Evolutionary conservation across 2,113 vertebrate genomes (phyloP).

Genomic region (Psilopogon haemacephalus): DNA sequence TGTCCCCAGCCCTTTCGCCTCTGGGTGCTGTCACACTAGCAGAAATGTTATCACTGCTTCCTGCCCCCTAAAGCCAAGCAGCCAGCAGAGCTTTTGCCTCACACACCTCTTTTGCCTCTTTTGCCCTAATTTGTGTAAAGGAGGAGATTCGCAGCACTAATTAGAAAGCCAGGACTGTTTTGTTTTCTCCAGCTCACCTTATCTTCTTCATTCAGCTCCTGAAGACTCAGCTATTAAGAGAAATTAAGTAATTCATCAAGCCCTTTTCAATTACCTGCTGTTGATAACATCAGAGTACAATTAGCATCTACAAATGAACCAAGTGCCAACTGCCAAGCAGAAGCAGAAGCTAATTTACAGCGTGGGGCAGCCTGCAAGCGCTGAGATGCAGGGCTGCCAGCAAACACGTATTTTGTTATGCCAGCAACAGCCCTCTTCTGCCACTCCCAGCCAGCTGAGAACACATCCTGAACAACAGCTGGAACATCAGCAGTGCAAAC

Average conservation of each 20-base stretch:
- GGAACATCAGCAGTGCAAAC: background rate
- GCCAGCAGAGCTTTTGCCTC: slow-evolving; percentile 25
- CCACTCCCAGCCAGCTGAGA: background rate
- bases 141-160: slow-evolving; percentile 70
- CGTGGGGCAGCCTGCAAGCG: slow-evolving; percentile 48
- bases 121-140: slow-evolving; percentile 59
- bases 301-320: slow-evolving; percentile 82
- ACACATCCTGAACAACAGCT: background rate
- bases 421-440: slow-evolving; percentile 18
- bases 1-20: background rate
- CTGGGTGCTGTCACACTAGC: background rate
- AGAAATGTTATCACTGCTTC: slow-evolving; percentile 14
- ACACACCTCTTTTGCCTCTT: slow-evolving; percentile 39
- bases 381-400: slow-evolving; percentile 53
- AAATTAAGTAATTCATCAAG: slow-evolving; percentile 97
- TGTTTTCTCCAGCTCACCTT: slow-evolving; percentile 78
- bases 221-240: slow-evolving; percentile 89
- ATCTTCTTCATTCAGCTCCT: slow-evolving; percentile 89
- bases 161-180: slow-evolving; percentile 78
- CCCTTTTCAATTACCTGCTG: slow-evolving; percentile 92
- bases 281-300: slow-evolving; percentile 90
- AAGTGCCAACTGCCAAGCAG: slow-evolving; percentile 72
- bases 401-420: slow-evolving; percentile 22
- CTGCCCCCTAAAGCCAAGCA: background rate
- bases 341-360: slow-evolving; percentile 76